Base-by-base conservation (phyloP, 2,888 invertebrate genomes). In the Beris chalybata region DNA sequence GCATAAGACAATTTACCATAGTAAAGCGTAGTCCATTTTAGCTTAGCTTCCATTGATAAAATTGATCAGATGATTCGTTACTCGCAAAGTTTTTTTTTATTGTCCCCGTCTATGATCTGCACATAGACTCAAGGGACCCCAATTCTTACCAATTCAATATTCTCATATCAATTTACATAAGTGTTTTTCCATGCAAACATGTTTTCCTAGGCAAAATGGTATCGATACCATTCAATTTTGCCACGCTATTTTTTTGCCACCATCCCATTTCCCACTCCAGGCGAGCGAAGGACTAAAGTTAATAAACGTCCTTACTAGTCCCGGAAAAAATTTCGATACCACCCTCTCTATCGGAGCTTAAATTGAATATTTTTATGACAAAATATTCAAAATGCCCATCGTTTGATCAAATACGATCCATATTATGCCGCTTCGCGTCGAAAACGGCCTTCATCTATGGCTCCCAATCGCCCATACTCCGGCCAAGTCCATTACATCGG, bases 331-430 rank as follows among this genome's bases (percentile, higher is more conserved):
- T 38, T 38, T 38, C 38, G 5, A 53, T 53, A 53, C 31, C n/a
- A 11, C 11, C 52, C 11, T 13, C 15, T 11, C 9, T 29, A 53
- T 31, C 9, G 50, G 52, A 31, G 38, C 15, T 12, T 3, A 50
- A 61, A 61, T 61, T 61, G 61, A 61, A 61, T 59, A 61, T 61
- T 61, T 61, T 52, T 50, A 52, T 43, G 48, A 61, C 38, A 52
- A 61, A 61, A 52, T 61, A 50, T 61, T 50, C 50, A 61, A 61
- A 61, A 32, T 61, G 61, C 50, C 61, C 52, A 52, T 22, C 32
- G 50, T 50, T 52, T 43, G 38, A 61, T 61, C 43, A 50, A 50
- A 61, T 38, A 22, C 38, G 61, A 61, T 52, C 50, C 32, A 50
- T 52, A 32, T 38, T 52, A 13, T 48, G 45, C 48, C 32, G 38